Conservation (phyloP, 2,797 vertebrate species). For the Urosaurus nigricauda region DNA sequence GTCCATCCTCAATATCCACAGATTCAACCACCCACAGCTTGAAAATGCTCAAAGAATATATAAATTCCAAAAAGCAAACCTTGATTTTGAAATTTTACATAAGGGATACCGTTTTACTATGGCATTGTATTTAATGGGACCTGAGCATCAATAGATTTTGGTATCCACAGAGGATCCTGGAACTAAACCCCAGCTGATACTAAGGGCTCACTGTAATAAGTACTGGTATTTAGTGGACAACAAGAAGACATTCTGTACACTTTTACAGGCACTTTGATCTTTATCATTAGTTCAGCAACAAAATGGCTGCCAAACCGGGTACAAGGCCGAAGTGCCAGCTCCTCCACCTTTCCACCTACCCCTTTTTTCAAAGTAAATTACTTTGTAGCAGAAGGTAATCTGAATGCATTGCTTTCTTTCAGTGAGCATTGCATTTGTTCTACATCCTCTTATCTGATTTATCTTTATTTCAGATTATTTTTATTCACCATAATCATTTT, state of each 20-base stretch:
- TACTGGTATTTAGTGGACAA: background rate
- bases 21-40: no score
- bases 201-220: background rate
- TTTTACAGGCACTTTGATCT: background rate
- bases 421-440: background rate
- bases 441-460: background rate
- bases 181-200: no score
- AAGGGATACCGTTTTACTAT: no score
- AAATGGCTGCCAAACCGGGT: constrained; percentile 12
- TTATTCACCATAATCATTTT: background rate
- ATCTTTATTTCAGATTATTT: background rate
- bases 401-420: background rate
- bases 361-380: background rate
- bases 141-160: no score
- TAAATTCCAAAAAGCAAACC: no score
- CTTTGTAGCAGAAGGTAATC: background rate
- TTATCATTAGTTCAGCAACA: background rate
- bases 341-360: background rate
- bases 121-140: no score
- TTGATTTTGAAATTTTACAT: no score
- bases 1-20: no score
- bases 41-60: no score
- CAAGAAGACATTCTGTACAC: background rate
- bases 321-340: background rate
- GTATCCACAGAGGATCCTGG: no score